Base-by-base conservation (phyloP, 2,888 invertebrate genomes). In the Limnephilus marmoratus region DNA sequence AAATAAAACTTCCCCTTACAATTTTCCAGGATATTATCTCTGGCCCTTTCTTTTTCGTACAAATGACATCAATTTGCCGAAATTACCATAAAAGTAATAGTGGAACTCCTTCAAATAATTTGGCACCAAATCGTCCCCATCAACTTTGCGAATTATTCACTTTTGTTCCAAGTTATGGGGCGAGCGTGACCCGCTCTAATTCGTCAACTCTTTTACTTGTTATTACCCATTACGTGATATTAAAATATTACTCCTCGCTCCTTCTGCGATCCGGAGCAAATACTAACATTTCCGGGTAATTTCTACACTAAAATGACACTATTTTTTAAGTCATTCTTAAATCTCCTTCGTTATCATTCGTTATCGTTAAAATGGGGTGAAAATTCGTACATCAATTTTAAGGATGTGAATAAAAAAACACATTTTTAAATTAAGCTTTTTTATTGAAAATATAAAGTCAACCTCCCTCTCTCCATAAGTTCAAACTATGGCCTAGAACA, bases 81-180 rank as follows among this genome's bases (percentile, higher is more conserved):
- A 68, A 68, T 68, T 68, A 68, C 68, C 68, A 68, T 68, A 68
- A 68, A 68, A 68, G 68, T 68, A 68, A 68, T 68, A 68, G 68
- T 68, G 24, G 24, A 68, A 68, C 68, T 68, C 68, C 68, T 68
- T 68, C 82, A 82, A 82, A 82, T 82, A 82, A 82, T 82, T 82
- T 31, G 82, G 82, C 82, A 82, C 34, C 31, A 82, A 82, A 82
- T 82, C 34, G 82, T 34, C 34, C 29, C 31, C 34, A 82, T 82
- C 34, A 82, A 82, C 82, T 82, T 82, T 82, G 41, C 85, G 37
- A 85, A 85, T 85, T 85, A 85, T 85, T 41, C 37, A 85, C 85
- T 85, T 85, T 85, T 85, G 85, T 85, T 85, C 68, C n/a, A 41
- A 85, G 85, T 85, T 85, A 85, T 85, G 34, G 18, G 34, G n/a